phyloP scores from a whole-genome alignment of 2,797 vertebrate genomes.

The Paratrypauchen microcephalus region DNA sequence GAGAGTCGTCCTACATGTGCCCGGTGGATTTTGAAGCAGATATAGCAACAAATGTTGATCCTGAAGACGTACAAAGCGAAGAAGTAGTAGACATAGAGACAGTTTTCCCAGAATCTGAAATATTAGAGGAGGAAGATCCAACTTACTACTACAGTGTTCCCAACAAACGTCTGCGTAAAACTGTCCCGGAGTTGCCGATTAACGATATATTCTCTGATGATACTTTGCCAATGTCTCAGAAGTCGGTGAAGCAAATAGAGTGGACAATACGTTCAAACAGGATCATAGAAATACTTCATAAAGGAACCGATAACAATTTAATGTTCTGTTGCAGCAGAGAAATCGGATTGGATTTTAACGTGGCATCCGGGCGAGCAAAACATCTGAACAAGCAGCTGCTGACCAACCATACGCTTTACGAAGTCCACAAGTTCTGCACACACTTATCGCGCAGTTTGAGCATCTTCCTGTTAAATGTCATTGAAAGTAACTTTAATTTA shows the following conservation, averaged over 20 bases:
- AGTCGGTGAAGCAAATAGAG: constrained; percentile 13
- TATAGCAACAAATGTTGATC: not conserved
- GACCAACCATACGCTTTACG: constrained; percentile 35
- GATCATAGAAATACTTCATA: constrained; percentile 19
- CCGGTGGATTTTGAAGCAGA: constrained; percentile 33
- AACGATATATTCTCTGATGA: constrained; percentile 9
- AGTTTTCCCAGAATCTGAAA: not conserved
- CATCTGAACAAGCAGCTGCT: constrained; percentile 12
- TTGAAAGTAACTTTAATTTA: constrained; percentile 29
- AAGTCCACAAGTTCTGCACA: constrained; percentile 33
- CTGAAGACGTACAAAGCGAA: constrained; percentile 23
- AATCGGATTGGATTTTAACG: constrained; percentile 34
- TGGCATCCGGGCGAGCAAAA: not conserved
- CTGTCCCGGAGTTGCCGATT: fast-evolving
- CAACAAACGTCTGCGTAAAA: fast-evolving
- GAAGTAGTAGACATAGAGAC: constrained; percentile 3
- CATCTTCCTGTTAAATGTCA: constrained; percentile 24
- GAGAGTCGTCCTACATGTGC: constrained; percentile 34
- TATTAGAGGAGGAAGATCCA: too few species aligned
- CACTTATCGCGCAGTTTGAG: constrained; percentile 8
- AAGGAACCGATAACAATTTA: not conserved
- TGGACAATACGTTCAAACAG: constrained; percentile 26
- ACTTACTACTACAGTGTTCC: not conserved
- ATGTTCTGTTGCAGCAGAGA: constrained; percentile 24
- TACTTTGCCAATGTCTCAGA: not conserved